A percentile compares a stretch with the other conserved stretches of the same genome.
Evolutionary conservation across 2,113 vertebrate species (phyloP).

Genomic region (Scalopus aquaticus): DNA sequence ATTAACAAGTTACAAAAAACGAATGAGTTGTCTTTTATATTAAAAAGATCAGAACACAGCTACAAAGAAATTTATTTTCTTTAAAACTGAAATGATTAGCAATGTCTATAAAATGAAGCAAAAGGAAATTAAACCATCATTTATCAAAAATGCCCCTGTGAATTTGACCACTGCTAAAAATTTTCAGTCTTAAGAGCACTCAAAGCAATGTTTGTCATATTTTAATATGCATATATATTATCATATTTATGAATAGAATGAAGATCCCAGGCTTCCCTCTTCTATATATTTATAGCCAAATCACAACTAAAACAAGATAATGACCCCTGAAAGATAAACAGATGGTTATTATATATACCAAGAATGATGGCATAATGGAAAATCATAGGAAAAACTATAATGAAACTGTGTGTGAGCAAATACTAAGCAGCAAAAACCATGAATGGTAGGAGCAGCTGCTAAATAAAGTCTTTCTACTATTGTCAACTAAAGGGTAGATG

Average conservation of each 20-base stretch:
- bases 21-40: conserved; percentile 13
- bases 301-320: no score
- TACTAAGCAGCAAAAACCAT: no score
- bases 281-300: no score
- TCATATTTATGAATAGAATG: conserved; percentile 22
- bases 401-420: no score
- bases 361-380: no score
- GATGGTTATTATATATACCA: no score
- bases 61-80: conserved; percentile 41
- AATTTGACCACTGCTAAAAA: conserved; percentile 16
- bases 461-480: no score
- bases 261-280: no score
- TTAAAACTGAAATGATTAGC: conserved; percentile 12
- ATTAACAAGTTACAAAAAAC: not conserved
- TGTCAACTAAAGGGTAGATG: no score
- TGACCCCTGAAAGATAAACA: no score
- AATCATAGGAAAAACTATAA: no score
- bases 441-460: no score
- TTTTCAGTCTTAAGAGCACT: not conserved
- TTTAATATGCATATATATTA: not conserved
- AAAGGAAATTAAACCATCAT: conserved; percentile 41
- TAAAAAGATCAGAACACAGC: not conserved
- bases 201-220: not conserved
- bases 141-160: conserved; percentile 42
- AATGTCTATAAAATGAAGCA: conserved; percentile 36